These are phyloP conservation scores for Mycogona germanica DNA, from an alignment of 2,888 invertebrate genomes.

Conservation along the genomic window DNA sequence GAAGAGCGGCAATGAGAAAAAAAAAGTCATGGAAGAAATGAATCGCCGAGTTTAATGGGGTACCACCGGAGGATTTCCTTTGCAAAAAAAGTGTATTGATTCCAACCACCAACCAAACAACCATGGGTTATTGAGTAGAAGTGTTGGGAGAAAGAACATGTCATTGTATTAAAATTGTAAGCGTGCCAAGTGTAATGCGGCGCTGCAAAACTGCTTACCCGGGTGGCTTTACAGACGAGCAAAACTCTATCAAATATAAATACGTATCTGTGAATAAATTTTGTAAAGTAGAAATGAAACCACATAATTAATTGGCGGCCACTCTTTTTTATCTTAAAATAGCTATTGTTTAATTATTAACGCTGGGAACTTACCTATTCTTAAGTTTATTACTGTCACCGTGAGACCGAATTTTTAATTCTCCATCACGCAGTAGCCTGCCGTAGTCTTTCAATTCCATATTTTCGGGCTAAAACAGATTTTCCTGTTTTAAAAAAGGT, in stretches of 20 bases:
- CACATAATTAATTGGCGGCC: neutral
- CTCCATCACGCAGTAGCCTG: slow-evolving; percentile 81
- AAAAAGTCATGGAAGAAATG: slow-evolving; percentile 1
- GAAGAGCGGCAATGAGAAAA: neutral
- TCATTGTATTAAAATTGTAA: neutral
- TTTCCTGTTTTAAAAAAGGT: neutral
- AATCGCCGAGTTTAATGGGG: neutral
- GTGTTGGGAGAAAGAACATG: too few species aligned
- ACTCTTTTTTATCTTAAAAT: neutral
- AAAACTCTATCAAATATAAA: slow-evolving; percentile 97
- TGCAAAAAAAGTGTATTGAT: neutral
- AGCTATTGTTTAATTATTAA: neutral
- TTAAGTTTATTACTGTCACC: slow-evolving; percentile 68
- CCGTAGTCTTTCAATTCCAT: slow-evolving; percentile 81
- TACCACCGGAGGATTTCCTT: slow-evolving; percentile 3
- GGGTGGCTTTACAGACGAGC: slow-evolving; percentile 75
- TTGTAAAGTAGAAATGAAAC: slow-evolving; percentile 3
- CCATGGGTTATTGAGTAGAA: neutral
- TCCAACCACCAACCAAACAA: neutral
- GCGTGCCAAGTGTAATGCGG: too few species aligned
- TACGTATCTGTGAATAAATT: slow-evolving; percentile 53
- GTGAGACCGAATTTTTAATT: slow-evolving; percentile 80
- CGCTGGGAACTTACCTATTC: slow-evolving; percentile 38
- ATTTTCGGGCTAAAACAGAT: slow-evolving; percentile 47
- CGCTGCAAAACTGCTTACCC: too few species aligned